Evolutionary conservation across 2,888 invertebrate genomes (phyloP).

Genomic region (Sinopyrophorus schimmeli): DNA sequence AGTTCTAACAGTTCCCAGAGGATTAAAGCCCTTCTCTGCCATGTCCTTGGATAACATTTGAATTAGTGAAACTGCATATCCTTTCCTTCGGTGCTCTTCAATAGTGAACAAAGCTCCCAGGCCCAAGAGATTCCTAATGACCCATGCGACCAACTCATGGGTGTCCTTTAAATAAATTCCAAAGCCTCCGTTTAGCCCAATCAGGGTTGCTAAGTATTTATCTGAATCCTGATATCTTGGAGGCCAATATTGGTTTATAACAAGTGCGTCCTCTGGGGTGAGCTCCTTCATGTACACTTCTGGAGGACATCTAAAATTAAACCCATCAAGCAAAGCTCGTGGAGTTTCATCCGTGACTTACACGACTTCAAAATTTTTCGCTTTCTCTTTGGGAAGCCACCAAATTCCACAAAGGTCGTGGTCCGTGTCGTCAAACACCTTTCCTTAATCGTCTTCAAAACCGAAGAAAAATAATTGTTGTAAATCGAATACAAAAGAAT

Average conservation of each 20-base stretch:
- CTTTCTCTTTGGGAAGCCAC: constrained; percentile 28
- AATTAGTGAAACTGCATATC: constrained; percentile 48
- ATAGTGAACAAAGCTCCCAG: constrained; percentile 50
- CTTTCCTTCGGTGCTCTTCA: constrained; percentile 46
- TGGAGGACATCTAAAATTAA: constrained; percentile 16
- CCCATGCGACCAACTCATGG: constrained; percentile 50
- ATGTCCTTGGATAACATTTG: constrained; percentile 47
- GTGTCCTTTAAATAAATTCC: constrained; percentile 50
- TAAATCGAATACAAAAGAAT: too few relatives aligned
- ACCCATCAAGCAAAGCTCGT: too few relatives aligned
- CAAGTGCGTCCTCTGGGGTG: constrained; percentile 23
- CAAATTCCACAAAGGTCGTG: constrained; percentile 20
- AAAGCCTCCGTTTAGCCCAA: constrained; percentile 49
- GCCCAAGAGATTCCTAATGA: constrained; percentile 47
- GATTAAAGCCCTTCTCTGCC: constrained; percentile 45
- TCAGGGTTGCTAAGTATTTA: constrained; percentile 39
- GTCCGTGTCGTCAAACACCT: too few relatives aligned
- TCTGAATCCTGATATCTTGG: constrained; percentile 36
- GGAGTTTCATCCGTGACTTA: too few relatives aligned
- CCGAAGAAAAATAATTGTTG: too few relatives aligned
- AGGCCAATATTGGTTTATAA: constrained; percentile 35
- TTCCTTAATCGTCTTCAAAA: too few relatives aligned
- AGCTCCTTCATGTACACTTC: constrained; percentile 28
- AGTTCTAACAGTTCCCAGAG: constrained; percentile 44
- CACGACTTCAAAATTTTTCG: constrained; percentile 23